Base-by-base conservation (phyloP, 2,113 vertebrate genomes). In the Cheilinus undulatus region DNA sequence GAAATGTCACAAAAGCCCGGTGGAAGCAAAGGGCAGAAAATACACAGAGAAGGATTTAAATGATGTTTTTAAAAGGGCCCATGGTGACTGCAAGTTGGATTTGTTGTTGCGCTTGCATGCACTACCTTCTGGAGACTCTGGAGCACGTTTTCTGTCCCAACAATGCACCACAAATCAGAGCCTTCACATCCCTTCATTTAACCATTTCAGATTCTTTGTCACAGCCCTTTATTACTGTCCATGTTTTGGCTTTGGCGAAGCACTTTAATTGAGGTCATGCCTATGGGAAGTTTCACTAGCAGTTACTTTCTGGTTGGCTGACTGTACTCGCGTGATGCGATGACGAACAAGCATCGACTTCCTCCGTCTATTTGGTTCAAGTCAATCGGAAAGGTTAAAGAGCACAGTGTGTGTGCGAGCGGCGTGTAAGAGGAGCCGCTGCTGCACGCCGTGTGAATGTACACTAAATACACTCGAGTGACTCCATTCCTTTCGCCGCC, bases 1-100 rank as follows among this genome's bases (percentile, higher is more conserved):
- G 17, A 83, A 90, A 90, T 88, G 84, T 78, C 86, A 81, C 67
- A 62, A 42, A 50, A 62, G 32, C 50, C 65, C 71, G 0, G 43
- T 12, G 36, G 49, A 66, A 68, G 23, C 45, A 10, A 26, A 9
- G 15, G 34, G 27, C 45, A 19, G 36, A 11, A 72, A 69, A 67
- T 17, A 76, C 49, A 69, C 76, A 69, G 51, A 60, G 57, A 54
- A 50, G n/a, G 48, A 63, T 53, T 50, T 3, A 32, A 42, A 63
- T 53, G 2, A 40, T 11, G 27, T 49, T 66, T 59, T 57, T 14
- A 7, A 59, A 69, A 64, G 20, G 51, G 42, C 43, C 26, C 22
- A 8, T 22, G 51, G 36, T n/a, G 24, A 49, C 17, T 40, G 42
- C 13, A 26, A 43, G 8, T 28, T 45, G 60, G 22, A 50, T 46